Base-by-base conservation (phyloP, 2,797 vertebrate genomes). In the Acestrorhynchus altus region DNA sequence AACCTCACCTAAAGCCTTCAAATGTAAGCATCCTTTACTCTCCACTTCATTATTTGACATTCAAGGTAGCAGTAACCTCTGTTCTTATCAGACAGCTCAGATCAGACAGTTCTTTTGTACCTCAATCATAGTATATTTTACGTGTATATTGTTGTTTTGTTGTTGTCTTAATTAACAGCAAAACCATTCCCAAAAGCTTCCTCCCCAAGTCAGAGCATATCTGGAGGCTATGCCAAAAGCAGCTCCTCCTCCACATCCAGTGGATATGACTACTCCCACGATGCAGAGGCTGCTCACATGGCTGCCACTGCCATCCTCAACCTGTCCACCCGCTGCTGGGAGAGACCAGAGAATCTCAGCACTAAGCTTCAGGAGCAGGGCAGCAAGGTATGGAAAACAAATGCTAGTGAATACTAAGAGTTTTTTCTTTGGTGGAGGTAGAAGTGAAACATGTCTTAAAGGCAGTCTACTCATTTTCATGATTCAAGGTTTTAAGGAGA, bases 271-370 rank as follows among this genome's bases (percentile, higher is more conserved):
- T 99, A 97, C 54, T 95, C 95, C 52, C 98, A 99, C 0, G 98
- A 99, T 0, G 97, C 97, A 0, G 97, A 99, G 90, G 98, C 98
- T 0, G 98, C 98, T 0, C 98, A 99, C 88, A 99, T 99, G 97
- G 97, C 97, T 0, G 97, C 97, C 75, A 99, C 97, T 0, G 97
- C 98, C 91, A 99, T 99, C 88, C 93, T 99, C 87, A 99, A 99
- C 90, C 95, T 99, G 85, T 99, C 98, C 85, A 99, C 98, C 0
- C 96, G 98, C 86, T 99, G 98, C 91, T 99, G 98, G 98, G 98
- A 99, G 83, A 95, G 95, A 90, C 98, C 96, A 0, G 97, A 98
- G 90, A 98, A 95, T 79, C 96, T 98, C 86, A 95, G 94, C 88
- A 93, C 93, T 52, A 97, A 95, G 88, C 92, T 94, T 11, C 94